Evolutionary conservation across 2,797 vertebrate genomes (phyloP).

Genomic region (Anguilla anguilla): DNA sequence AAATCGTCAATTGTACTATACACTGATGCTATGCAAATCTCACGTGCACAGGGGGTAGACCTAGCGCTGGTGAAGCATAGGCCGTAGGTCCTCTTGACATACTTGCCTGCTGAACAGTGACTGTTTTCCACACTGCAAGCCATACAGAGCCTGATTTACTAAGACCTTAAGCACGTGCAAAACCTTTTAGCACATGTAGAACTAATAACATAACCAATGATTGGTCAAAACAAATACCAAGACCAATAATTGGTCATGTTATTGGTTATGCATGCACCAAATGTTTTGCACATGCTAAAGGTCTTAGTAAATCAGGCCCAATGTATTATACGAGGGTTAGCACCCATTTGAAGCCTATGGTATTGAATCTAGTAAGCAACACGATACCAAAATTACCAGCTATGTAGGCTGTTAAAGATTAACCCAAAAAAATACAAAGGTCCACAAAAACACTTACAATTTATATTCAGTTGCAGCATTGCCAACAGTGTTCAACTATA

Average conservation of each 20-base stretch:
- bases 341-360: background rate
- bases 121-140: background rate
- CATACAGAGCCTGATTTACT: background rate
- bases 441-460: background rate
- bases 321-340: background rate
- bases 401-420: background rate
- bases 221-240: too few species aligned
- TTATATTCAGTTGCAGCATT: background rate
- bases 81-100: background rate
- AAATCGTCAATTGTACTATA: background rate
- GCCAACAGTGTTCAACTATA: background rate
- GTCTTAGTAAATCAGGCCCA: too few species aligned
- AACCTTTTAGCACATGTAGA: too few species aligned
- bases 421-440: background rate
- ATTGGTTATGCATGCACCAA: too few species aligned
- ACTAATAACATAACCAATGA: too few species aligned
- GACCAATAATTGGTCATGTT: too few species aligned
- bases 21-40: background rate
- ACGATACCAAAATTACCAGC: background rate
- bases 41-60: background rate
- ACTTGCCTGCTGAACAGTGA: background rate
- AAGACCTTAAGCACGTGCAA: too few species aligned
- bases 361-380: background rate
- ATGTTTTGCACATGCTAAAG: too few species aligned
- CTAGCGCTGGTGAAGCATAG: background rate